Conservation (phyloP, 1,140 invertebrate species). For the Drosophila rhopaloa region DNA sequence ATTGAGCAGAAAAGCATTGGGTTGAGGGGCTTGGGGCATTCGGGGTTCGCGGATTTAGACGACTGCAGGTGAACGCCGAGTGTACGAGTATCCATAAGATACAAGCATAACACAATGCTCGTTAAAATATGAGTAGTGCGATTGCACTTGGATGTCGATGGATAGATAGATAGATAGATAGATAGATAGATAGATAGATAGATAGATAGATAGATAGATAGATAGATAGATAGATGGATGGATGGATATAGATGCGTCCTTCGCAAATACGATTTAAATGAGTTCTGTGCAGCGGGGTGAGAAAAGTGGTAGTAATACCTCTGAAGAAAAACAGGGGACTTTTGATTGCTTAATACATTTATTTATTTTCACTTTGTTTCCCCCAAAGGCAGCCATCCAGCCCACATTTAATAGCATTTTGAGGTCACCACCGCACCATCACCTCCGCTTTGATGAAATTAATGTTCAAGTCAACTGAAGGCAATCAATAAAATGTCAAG, state of each 20-base stretch:
- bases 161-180: too few species aligned
- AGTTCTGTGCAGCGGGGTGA: conserved; percentile 5
- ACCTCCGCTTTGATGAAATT: conserved; percentile 46
- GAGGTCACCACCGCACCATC: conserved; percentile 5
- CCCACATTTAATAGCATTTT: conserved; percentile 22
- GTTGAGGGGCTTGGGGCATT: neutral
- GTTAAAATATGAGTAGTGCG: conserved; percentile 53
- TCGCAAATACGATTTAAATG: conserved; percentile 25
- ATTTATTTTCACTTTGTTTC: conserved; percentile 5
- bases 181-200: neutral
- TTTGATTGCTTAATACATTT: conserved; percentile 27
- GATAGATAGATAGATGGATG: neutral
- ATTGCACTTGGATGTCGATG: conserved; percentile 18
- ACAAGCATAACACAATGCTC: conserved; percentile 34
- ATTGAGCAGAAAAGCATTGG: conserved; percentile 57
- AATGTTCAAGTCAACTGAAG: conserved; percentile 54
- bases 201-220: too few species aligned
- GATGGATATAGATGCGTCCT: neutral
- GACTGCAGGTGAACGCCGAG: too few species aligned
- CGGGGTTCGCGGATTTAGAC: neutral
- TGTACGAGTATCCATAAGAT: conserved; percentile 10
- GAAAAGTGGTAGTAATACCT: neutral
- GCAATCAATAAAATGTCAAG: conserved; percentile 69
- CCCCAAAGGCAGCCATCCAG: too few species aligned
- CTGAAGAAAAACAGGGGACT: neutral